Evolutionary conservation across 2,113 vertebrate genomes (phyloP).

Genomic region (Xiphias gladius): DNA sequence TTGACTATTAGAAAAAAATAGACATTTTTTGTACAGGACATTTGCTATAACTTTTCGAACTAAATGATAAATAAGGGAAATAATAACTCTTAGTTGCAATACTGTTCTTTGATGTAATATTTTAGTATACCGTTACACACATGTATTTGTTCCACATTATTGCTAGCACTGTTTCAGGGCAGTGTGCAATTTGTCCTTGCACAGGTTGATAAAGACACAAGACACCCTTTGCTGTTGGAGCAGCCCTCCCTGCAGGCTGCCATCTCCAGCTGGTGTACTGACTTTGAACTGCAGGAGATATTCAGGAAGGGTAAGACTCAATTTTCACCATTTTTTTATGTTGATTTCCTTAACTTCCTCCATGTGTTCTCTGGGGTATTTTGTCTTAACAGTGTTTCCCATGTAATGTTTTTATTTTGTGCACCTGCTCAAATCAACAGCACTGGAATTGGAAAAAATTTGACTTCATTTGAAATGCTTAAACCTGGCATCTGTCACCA

Average conservation of each 20-base stretch:
- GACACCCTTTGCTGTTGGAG: constrained; percentile 90
- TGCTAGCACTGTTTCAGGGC: neutral
- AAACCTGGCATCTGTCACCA: neutral
- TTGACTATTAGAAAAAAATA: neutral
- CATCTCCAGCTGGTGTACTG: constrained; percentile 90
- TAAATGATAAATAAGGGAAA: neutral
- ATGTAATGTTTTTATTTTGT: neutral
- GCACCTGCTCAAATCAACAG: neutral
- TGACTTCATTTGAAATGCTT: neutral
- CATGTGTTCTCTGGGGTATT: neutral
- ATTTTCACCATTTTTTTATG: neutral
- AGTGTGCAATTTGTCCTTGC: constrained; percentile 54
- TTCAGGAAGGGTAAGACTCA: constrained; percentile 92
- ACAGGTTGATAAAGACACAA: constrained; percentile 92
- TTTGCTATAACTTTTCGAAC: neutral
- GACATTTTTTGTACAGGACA: no score
- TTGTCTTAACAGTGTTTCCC: neutral
- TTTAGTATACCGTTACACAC: neutral
- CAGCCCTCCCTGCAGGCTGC: constrained; percentile 89
- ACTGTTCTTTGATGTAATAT: neutral
- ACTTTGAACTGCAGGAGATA: constrained; percentile 97
- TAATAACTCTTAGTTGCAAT: neutral
- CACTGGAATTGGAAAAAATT: neutral
- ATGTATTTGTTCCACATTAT: neutral
- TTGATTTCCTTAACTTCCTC: neutral